Evolutionary conservation across 2,888 invertebrate species (phyloP).

Genomic region (Zhuqinia jingwanae): DNA sequence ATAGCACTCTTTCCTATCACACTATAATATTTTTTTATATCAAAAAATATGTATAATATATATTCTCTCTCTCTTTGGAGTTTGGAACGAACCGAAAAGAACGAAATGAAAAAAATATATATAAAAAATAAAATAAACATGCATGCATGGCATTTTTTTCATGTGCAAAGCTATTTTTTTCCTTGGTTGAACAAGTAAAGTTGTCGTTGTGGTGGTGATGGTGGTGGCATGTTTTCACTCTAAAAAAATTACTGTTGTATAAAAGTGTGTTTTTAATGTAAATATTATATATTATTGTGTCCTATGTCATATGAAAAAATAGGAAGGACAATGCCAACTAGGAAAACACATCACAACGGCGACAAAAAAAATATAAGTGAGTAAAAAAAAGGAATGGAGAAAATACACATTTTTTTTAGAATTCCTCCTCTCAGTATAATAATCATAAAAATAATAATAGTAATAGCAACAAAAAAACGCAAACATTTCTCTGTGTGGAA

Average conservation of each 20-base stretch:
- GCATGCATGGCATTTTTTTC: no score
- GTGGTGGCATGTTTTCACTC: background rate
- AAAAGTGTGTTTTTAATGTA: slow-evolving; percentile 8
- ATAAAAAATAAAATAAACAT: no score
- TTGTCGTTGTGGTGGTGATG: slow-evolving; percentile 15
- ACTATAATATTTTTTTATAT: slow-evolving; percentile 28
- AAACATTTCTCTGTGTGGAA: background rate
- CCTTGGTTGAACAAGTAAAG: slow-evolving; percentile 33
- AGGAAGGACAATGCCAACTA: background rate
- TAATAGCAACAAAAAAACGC: no score
- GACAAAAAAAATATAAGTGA: slow-evolving; percentile 37
- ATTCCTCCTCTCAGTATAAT: no score
- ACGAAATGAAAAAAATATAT: no score
- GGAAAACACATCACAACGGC: background rate
- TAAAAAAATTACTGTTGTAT: background rate
- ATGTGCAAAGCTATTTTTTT: background rate
- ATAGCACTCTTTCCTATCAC: slow-evolving; percentile 34
- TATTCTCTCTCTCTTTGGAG: background rate
- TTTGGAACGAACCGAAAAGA: no score
- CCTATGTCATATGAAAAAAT: background rate
- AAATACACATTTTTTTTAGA: background rate
- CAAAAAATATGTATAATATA: background rate
- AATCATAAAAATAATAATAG: no score
- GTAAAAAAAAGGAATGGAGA: background rate
- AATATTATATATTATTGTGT: background rate